Evolutionary conservation across 2,888 invertebrate genomes (phyloP), one percentile per base, ranked within the genome.

Genomic region (Ennomos fuscantarius): DNA sequence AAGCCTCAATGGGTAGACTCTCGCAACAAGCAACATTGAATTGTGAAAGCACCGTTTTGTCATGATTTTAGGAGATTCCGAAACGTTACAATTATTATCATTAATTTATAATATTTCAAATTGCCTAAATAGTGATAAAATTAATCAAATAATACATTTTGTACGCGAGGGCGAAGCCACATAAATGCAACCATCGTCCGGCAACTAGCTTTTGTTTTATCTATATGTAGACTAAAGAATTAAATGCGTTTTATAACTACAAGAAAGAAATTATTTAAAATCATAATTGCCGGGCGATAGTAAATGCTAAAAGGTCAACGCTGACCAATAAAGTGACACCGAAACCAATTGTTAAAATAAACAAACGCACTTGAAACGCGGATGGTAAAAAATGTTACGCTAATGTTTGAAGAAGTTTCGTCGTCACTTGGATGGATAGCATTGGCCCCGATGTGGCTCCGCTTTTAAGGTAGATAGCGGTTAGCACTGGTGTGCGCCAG

Each of bases 401-500:
- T 11, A 15, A 10, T 10, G 15, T 6, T 10, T 1, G 15, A 13
- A 10, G 24, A 40, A 15, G 8, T 15, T 8, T 24, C 41, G 31
- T 6, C 24, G 40, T 40, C 40, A 31, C 11, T 42, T 31, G 8
- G 32, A 42, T 24, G 35, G 8, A 24, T 1, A 10, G 15, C 12
- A 9, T 12, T 37, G 31, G 10, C 8, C 32, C 9, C 10, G 9
- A 44, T 24, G 32, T 24, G 24, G 31, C 12, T 12, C 31, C 12
- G 37, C 31, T 54, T 42, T 44, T 60, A 64, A 10, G 50, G 59
- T 74, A 72, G 86, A 64, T 89, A 91, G 51, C 91, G 81, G 57
- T 92, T 91, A 9, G 91, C 89, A 59, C 87, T 91, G 1, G 88
- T 89, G 58, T 92, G 91, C 1, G 91, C 91, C 51, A 79, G 63